Evolutionary conservation across 2,797 vertebrate species (phyloP).

Genomic region (Sparidentex hasta): DNA sequence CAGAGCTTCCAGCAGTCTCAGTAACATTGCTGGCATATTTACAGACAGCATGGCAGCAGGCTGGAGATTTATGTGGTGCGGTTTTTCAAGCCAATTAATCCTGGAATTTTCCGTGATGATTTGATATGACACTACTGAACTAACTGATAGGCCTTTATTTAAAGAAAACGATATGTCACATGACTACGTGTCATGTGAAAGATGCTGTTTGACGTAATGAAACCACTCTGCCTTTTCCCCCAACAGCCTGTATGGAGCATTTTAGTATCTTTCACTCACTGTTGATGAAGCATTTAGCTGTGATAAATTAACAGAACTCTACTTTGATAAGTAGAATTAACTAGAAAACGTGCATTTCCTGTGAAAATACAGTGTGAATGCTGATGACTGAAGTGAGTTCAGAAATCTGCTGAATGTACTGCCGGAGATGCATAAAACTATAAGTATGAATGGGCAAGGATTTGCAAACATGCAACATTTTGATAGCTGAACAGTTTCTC

Average conservation of each 20-base stretch:
- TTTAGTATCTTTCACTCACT: neutral
- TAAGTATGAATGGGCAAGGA: too few relatives aligned
- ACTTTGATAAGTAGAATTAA: neutral
- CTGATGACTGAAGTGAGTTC: too few relatives aligned
- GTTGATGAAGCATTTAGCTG: neutral
- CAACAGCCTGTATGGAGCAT: neutral
- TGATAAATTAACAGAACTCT: neutral
- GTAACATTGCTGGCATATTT: neutral
- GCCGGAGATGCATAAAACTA: too few relatives aligned
- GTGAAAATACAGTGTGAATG: too few relatives aligned
- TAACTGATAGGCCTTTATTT: too few relatives aligned
- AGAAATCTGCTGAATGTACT: too few relatives aligned
- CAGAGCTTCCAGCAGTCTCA: slow-evolving; percentile 4
- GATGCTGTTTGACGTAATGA: neutral
- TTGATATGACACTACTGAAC: neutral
- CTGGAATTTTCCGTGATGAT: neutral
- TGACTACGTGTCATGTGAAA: too few relatives aligned
- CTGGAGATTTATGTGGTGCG: neutral
- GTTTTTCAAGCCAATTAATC: neutral
- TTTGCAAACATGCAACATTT: too few relatives aligned
- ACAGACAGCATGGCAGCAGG: neutral
- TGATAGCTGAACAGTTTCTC: too few relatives aligned
- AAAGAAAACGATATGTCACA: too few relatives aligned
- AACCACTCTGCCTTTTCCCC: neutral
- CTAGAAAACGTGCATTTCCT: too few relatives aligned